A percentile compares a stretch with the other conserved stretches of the same genome.
phyloP scores from a whole-genome alignment of 1,140 invertebrate species.

The Drosophila orosa region DNA sequence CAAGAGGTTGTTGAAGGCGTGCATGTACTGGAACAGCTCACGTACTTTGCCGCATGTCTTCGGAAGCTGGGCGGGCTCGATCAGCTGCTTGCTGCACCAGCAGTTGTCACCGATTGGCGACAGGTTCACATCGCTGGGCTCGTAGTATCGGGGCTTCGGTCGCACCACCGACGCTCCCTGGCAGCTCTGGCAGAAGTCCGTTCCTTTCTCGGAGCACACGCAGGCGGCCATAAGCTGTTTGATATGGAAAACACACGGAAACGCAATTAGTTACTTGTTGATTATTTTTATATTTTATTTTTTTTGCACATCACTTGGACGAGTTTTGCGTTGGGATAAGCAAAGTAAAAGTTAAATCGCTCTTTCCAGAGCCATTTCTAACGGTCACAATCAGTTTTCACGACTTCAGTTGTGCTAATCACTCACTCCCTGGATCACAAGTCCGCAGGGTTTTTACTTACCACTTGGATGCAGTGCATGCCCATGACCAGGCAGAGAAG shows the following conservation, averaged over 20 bases:
- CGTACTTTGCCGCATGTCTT: conserved; percentile 82
- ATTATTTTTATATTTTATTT: background rate
- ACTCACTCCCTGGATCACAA: background rate
- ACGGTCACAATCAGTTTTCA: background rate
- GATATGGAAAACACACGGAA: background rate
- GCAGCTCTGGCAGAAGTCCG: conserved; percentile 69
- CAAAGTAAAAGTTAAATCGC: background rate
- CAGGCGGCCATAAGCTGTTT: conserved; percentile 63
- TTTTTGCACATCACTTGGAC: background rate
- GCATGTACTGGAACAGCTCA: conserved; percentile 75
- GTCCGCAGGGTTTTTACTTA: background rate
- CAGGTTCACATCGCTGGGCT: conserved; percentile 57
- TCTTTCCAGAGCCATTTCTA: background rate
- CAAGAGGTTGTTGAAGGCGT: conserved; percentile 72
- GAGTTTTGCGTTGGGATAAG: background rate
- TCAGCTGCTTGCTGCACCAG: conserved; percentile 76
- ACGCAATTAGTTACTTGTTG: background rate
- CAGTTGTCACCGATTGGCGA: conserved; percentile 78
- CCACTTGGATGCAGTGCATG: conserved; percentile 46
- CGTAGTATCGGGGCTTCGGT: conserved; percentile 62
- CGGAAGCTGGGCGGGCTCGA: conserved; percentile 76
- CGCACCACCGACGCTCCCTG: conserved; percentile 59
- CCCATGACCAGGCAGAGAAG: conserved; percentile 50
- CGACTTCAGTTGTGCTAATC: background rate
- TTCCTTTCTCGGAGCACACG: conserved; percentile 83